A percentile compares a stretch with the other conserved stretches of the same genome.
Evolutionary conservation across 2,888 invertebrate genomes (phyloP).

Genomic region (Microplitis deprimator): DNA sequence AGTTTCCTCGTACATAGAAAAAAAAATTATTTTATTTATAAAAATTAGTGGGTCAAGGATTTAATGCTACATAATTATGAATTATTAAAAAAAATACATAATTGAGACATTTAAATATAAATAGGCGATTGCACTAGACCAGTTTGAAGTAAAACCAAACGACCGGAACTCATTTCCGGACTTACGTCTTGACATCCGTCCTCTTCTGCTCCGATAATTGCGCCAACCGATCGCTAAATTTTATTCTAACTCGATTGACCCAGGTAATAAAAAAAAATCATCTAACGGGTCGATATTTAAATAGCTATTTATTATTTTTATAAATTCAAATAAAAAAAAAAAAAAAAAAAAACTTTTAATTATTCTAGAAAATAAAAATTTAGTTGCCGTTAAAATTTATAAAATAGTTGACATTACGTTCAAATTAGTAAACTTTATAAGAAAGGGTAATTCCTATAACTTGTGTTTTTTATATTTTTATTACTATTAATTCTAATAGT

Average conservation of each 20-base stretch:
- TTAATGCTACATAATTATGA: not conserved
- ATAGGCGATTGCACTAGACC: conserved; percentile 27
- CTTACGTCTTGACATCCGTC: conserved; percentile 57
- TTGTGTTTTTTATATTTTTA: conserved; percentile 11
- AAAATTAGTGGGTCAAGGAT: conserved; percentile 2
- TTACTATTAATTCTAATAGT: conserved; percentile 27
- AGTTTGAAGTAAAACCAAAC: conserved; percentile 33
- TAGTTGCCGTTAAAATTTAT: not conserved
- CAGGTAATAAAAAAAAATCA: not conserved
- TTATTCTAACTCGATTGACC: conserved; percentile 9
- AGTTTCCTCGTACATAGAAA: not conserved
- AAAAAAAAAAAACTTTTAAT: not conserved
- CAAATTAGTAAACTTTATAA: not conserved
- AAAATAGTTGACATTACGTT: not conserved
- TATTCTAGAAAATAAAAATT: not conserved
- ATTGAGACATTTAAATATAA: conserved; percentile 21
- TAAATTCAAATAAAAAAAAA: not conserved
- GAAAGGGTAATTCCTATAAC: not conserved
- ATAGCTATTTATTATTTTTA: not conserved
- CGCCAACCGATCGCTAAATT: conserved; percentile 40
- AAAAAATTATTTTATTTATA: not conserved
- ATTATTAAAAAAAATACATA: not conserved
- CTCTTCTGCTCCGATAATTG: conserved; percentile 46
- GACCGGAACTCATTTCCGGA: conserved; percentile 65
- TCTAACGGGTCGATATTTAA: no score